phyloP scores from a whole-genome alignment of 2,797 vertebrate species.

The Thamnophis elegans region DNA sequence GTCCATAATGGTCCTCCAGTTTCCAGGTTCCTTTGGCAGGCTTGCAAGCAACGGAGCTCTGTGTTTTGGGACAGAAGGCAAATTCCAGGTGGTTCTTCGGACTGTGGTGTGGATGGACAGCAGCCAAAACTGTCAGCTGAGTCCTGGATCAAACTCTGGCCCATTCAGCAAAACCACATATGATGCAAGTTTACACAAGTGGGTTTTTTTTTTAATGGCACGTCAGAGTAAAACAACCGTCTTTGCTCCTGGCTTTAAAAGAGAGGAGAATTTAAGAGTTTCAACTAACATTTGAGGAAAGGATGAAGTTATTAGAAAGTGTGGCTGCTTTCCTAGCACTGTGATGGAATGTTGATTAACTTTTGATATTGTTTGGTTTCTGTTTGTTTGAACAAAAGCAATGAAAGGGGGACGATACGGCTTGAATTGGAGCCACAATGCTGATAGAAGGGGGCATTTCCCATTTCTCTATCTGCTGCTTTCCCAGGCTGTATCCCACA shows the following conservation, averaged over 20 bases:
- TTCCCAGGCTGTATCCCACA: background rate
- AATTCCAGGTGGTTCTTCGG: background rate
- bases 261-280: constrained; percentile 54
- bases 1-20: background rate
- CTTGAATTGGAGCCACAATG: background rate
- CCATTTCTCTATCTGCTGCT: background rate
- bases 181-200: background rate
- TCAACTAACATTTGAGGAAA: constrained; percentile 57
- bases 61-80: background rate
- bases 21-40: background rate
- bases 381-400: background rate
- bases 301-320: constrained; percentile 39
- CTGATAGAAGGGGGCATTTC: too few relatives aligned
- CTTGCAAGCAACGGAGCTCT: rapidly evolving
- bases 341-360: background rate
- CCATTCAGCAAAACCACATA: background rate
- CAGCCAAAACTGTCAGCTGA: background rate
- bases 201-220: background rate
- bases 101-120: rapidly evolving
- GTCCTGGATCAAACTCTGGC: constrained; percentile 22
- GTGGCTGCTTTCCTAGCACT: background rate
- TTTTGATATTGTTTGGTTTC: background rate
- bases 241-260: background rate
- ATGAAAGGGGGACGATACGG: background rate
- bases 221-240: background rate